These are phyloP conservation scores for Calameuta filiformis DNA, from an alignment of 2,888 invertebrate species.

Conservation along the genomic window DNA sequence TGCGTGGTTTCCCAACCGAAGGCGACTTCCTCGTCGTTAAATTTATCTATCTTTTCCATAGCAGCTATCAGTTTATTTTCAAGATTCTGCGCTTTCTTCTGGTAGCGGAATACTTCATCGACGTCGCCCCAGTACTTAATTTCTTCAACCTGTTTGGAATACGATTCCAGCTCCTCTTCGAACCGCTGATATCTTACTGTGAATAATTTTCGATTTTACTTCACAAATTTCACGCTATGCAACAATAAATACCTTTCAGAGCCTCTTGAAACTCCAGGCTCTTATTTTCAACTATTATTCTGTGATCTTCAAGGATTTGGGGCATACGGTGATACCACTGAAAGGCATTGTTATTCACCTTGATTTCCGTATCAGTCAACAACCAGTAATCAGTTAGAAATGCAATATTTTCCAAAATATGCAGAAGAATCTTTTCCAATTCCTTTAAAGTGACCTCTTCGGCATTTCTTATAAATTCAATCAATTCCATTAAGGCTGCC, in stretches of 20 bases:
- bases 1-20: slow-evolving; percentile 92
- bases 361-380: slow-evolving; percentile 85
- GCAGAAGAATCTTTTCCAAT: slow-evolving; percentile 81
- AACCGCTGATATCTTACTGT: slow-evolving; percentile 80
- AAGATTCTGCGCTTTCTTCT: slow-evolving; percentile 80
- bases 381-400: slow-evolving; percentile 86
- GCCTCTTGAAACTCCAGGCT: slow-evolving; percentile 86
- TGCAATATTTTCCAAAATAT: slow-evolving; percentile 77
- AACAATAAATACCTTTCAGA: slow-evolving; percentile 69
- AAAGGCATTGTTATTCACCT: slow-evolving; percentile 85
- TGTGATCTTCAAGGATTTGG: slow-evolving; percentile 84
- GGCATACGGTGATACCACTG: slow-evolving; percentile 88
- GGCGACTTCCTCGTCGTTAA: slow-evolving; percentile 91
- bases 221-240: neutral
- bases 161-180: slow-evolving; percentile 83
- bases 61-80: slow-evolving; percentile 81
- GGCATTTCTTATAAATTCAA: slow-evolving; percentile 79
- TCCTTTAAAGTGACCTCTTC: slow-evolving; percentile 77
- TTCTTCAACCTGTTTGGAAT: slow-evolving; percentile 84
- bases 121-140: slow-evolving; percentile 89
- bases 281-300: slow-evolving; percentile 82
- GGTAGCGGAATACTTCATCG: slow-evolving; percentile 83
- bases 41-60: slow-evolving; percentile 84
- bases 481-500: slow-evolving; percentile 85
- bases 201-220: neutral